These are phyloP conservation scores for Aphelocoma californica DNA, from an alignment of 2,797 vertebrate genomes.

Conservation along the genomic window DNA sequence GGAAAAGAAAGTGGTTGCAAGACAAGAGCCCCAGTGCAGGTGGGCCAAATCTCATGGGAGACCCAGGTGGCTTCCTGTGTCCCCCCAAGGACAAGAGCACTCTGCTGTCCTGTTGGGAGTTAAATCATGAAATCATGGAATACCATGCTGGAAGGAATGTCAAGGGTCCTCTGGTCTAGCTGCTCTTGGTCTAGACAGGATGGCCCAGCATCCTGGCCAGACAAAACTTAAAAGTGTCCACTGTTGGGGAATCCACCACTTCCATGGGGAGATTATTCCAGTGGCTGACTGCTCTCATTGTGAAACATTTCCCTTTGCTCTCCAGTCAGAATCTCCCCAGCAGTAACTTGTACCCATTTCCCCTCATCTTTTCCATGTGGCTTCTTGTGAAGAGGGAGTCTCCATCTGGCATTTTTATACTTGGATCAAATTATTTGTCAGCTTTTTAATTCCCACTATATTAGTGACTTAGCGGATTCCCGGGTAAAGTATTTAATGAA, in stretches of 20 bases:
- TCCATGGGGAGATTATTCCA: neutral
- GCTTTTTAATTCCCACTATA: neutral
- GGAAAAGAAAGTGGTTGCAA: neutral
- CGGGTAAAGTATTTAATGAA: neutral
- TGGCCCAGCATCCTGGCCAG: neutral
- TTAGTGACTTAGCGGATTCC: neutral
- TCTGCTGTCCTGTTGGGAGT: neutral
- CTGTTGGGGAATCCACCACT: neutral
- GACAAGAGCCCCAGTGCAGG: neutral
- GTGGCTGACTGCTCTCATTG: neutral
- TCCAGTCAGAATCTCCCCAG: neutral
- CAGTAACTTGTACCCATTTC: neutral
- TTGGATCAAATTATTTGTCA: rapidly evolving
- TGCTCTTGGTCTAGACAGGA: neutral
- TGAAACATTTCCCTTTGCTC: neutral
- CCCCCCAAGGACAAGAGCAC: neutral
- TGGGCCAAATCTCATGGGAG: rapidly evolving
- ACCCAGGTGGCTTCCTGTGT: neutral
- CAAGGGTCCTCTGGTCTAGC: neutral
- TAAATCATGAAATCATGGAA: neutral
- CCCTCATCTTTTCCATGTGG: neutral
- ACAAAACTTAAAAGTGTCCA: neutral
- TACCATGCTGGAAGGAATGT: neutral
- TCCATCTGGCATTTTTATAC: neutral
- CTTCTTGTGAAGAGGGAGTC: neutral